These are phyloP conservation scores for Phenganax stokvisi DNA, from an alignment of 92 coral and sea anemone genomes.

Conservation along the genomic window DNA sequence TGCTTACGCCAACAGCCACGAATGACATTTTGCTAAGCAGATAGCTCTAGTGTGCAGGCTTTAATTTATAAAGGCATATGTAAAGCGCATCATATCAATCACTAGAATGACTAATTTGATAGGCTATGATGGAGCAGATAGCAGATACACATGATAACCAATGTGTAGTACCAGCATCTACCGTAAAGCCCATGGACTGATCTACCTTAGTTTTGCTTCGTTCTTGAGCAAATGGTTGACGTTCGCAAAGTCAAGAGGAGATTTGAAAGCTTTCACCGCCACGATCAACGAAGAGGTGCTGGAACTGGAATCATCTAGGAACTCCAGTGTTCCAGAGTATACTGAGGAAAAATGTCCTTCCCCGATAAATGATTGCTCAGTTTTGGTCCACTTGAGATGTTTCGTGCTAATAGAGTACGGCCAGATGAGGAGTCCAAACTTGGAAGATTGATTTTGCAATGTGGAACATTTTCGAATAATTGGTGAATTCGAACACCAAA, in stretches of 20 bases:
- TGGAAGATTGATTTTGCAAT: not conserved
- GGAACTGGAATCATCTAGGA: not conserved
- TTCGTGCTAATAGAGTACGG: not conserved
- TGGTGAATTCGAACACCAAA: slow-evolving; percentile 1
- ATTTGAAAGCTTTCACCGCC: slow-evolving; percentile 3
- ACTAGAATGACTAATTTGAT: too few relatives aligned
- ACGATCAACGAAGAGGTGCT: not conserved
- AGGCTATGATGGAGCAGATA: too few relatives aligned
- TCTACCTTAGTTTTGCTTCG: not conserved
- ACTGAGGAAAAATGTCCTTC: slow-evolving; percentile 6
- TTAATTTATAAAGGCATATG: too few relatives aligned
- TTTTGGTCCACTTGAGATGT: not conserved
- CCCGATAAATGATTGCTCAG: not conserved
- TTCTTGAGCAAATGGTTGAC: not conserved
- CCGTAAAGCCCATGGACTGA: too few relatives aligned
- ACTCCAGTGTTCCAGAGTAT: not conserved
- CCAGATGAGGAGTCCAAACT: slow-evolving; percentile 8
- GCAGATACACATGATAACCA: too few relatives aligned
- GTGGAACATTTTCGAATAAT: not conserved
- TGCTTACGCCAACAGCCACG: too few relatives aligned
- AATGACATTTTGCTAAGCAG: too few relatives aligned
- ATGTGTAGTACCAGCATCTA: too few relatives aligned
- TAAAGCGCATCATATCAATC: too few relatives aligned
- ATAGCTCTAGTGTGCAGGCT: too few relatives aligned
- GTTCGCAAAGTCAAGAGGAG: not conserved